These are phyloP conservation scores for Lymantria monacha DNA, from an alignment of 2,888 invertebrate genomes.

Conservation along the genomic window DNA sequence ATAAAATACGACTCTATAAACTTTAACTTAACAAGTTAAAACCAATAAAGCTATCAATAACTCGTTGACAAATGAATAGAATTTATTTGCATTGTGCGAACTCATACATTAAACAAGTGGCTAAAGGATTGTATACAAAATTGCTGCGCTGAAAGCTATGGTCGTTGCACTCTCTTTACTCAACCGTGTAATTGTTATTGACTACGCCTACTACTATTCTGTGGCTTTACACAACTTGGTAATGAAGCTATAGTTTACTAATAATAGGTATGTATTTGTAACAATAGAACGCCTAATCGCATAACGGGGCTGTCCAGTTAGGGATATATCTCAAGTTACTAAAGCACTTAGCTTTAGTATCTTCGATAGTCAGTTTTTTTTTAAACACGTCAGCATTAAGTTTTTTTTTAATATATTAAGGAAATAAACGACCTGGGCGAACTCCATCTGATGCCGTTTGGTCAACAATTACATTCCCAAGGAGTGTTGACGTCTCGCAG, in stretches of 20 bases:
- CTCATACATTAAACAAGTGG: slow-evolving; percentile 52
- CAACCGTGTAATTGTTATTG: slow-evolving; percentile 57
- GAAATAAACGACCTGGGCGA: no score
- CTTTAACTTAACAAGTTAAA: slow-evolving; percentile 3
- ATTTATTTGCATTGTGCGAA: slow-evolving; percentile 20
- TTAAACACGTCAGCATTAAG: no score
- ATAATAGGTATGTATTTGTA: slow-evolving; percentile 35
- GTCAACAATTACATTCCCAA: no score
- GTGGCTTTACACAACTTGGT: slow-evolving; percentile 30
- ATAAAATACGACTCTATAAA: background rate
- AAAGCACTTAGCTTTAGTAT: no score
- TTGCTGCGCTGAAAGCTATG: slow-evolving; percentile 42
- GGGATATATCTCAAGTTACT: no score
- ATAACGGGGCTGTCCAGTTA: no score
- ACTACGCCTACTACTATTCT: slow-evolving; percentile 34
- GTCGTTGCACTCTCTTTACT: slow-evolving; percentile 54
- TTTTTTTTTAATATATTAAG: no score
- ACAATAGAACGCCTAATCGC: slow-evolving; percentile 4
- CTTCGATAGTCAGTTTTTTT: no score
- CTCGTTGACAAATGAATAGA: slow-evolving; percentile 22
- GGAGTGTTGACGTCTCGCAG: no score
- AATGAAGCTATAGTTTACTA: slow-evolving; percentile 33
- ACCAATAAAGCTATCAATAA: slow-evolving; percentile 36
- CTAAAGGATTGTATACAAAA: slow-evolving; percentile 52
- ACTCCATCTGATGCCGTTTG: no score